Percentiles rank a stretch among this genome's conserved stretches.
These are phyloP conservation scores for Acanthopleura granulata DNA, from an alignment of 2,888 invertebrate genomes.

Conservation along the genomic window DNA sequence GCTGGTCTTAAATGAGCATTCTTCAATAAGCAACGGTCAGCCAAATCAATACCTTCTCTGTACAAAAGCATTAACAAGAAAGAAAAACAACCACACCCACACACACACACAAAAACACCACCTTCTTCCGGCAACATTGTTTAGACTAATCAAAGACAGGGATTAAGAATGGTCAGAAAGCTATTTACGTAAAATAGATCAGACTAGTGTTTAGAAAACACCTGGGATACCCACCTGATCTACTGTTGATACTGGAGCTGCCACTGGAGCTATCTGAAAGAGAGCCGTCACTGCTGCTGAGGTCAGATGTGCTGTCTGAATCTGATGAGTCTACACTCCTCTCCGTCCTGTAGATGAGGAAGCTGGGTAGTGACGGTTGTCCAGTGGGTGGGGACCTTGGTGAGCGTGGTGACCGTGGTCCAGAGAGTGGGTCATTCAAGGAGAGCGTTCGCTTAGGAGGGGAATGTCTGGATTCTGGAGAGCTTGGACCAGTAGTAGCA, in stretches of 20 bases:
- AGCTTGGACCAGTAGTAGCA: constrained; percentile 41
- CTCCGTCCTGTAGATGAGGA: constrained; percentile 70
- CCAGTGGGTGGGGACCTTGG: constrained; percentile 6
- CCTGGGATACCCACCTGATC: constrained; percentile 46
- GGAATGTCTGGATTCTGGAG: constrained; percentile 39
- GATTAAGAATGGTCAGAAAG: too few relatives aligned
- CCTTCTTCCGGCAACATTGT: too few relatives aligned
- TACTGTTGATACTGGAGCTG: constrained; percentile 54
- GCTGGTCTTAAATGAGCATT: too few relatives aligned
- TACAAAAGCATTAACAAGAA: too few relatives aligned
- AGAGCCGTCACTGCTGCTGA: constrained; percentile 61
- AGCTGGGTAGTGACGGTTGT: constrained; percentile 56
- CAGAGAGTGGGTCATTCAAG: constrained; percentile 41
- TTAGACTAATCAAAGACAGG: too few relatives aligned
- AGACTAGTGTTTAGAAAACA: background rate
- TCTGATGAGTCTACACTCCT: constrained; percentile 58
- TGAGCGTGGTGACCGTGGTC: constrained; percentile 23
- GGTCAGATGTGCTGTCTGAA: constrained; percentile 61
- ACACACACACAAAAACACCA: too few relatives aligned
- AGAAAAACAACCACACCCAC: too few relatives aligned
- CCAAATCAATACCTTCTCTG: too few relatives aligned
- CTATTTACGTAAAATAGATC: too few relatives aligned
- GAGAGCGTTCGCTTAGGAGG: constrained; percentile 57
- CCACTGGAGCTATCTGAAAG: constrained; percentile 55
- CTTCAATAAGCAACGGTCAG: too few relatives aligned